Base-by-base conservation (phyloP, 2,888 invertebrate genomes). In the Caenorhabditis uteleia region DNA sequence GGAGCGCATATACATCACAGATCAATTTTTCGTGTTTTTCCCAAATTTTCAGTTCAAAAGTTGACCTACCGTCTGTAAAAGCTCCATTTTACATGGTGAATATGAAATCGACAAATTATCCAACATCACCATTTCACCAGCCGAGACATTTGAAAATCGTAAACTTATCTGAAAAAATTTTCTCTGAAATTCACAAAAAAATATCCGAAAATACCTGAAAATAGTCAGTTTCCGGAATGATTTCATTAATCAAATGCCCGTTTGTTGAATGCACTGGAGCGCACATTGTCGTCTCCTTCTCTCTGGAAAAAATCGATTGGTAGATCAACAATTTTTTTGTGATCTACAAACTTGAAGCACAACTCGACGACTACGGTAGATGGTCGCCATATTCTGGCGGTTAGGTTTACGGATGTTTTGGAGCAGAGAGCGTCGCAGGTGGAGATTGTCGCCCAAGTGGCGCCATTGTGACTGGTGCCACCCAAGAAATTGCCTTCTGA, bases 141-240 rank as follows among this genome's bases (percentile, higher is more conserved):
- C 56, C 1, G 70, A 61, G 10, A 75, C 55, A 46, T 75, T 75
- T 2, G 69, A 61, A 49, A 75, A 75, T n/a, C 68, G 62, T n/a
- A 75, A 45, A 20, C 56, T 53, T 14, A 75, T 49, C 75, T 74
- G 46, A 25, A 58, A 43, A 33, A 29, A 20, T 10, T 4, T 18
- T 7, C 4, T 4, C 5, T 20, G 7, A 20, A 16, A 8, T 3
- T 3, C 4, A 18, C 3, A 16, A 20, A 38, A 8, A 38, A 7
- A 21, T 23, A n/a, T 29, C 12, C 21, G 16, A 14, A 26, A 6
- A 12, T 6, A 72, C 72, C 48, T 65, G 65, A 40, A 73, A 73
- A 45, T 62, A 54, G 7, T 49, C 50, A 1, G 72, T 68, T 36
- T 68, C 64, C 23, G 72, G 72, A 25, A 73, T 53, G 0, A 67